A percentile compares a stretch with the other conserved stretches of the same genome.
Evolutionary conservation across 2,888 invertebrate species (phyloP).

Genomic region (Gerosis bhagava): DNA sequence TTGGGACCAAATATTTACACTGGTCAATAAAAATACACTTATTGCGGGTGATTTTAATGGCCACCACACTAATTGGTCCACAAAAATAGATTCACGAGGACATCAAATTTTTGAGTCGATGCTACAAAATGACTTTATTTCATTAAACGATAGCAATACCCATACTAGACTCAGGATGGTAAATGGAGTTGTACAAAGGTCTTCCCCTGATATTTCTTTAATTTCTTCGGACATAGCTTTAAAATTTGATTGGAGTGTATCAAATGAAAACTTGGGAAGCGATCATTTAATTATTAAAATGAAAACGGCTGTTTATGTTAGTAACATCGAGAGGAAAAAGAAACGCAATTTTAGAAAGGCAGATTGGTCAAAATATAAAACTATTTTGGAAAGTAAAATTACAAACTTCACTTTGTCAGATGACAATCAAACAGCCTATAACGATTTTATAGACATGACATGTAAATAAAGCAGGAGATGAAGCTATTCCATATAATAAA

Average conservation of each 20-base stretch:
- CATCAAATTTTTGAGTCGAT: slow-evolving; percentile 18
- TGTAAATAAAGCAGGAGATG: no score
- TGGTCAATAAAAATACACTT: slow-evolving; percentile 1
- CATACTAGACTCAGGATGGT: slow-evolving; percentile 19
- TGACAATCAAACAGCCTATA: no score
- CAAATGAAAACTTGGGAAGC: slow-evolving; percentile 27
- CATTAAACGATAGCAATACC: slow-evolving; percentile 22
- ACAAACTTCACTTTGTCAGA: no score
- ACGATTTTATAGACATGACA: no score
- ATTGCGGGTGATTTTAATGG: slow-evolving; percentile 27
- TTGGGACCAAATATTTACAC: slow-evolving; percentile 25
- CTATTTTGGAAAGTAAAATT: no score
- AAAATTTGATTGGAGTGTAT: slow-evolving; percentile 16
- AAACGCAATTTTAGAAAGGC: slow-evolving; percentile 9
- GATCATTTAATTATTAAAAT: slow-evolving; percentile 22
- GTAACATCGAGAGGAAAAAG: no score
- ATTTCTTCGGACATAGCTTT: slow-evolving; percentile 13
- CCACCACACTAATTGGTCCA: slow-evolving; percentile 27
- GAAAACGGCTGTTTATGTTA: no score
- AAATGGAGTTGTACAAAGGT: slow-evolving; percentile 11
- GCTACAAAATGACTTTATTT: slow-evolving; percentile 11
- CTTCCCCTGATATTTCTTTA: slow-evolving; percentile 26
- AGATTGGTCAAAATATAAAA: no score
- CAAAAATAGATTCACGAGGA: slow-evolving; percentile 24
- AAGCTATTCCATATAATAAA: slow-evolving; percentile 23